phyloP scores from a whole-genome alignment of 2,113 vertebrate genomes.

The Channa maculata region DNA sequence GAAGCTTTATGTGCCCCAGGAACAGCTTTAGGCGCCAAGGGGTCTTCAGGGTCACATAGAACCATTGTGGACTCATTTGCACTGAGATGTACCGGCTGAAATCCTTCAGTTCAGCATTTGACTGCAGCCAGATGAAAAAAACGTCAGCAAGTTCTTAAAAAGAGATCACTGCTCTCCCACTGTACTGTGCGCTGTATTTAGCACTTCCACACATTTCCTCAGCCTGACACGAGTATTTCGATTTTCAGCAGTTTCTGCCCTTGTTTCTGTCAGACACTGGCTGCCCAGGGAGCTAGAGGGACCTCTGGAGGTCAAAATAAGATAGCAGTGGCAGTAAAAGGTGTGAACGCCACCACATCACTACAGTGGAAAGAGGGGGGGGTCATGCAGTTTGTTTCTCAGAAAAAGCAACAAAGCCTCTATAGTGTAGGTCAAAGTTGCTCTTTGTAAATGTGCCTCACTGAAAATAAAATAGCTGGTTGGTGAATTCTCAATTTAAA shows the following conservation, averaged over 20 bases:
- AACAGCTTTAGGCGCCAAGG: neutral
- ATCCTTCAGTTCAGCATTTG: neutral
- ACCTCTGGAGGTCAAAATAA: conserved; percentile 77
- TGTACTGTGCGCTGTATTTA: no score
- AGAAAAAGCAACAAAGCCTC: neutral
- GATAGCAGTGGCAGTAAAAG: neutral
- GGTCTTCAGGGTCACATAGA: neutral
- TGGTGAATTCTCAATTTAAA: conserved; percentile 6
- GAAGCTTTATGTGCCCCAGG: neutral
- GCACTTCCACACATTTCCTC: neutral
- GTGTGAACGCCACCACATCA: neutral
- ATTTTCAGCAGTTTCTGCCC: no score
- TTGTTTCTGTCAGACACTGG: conserved; percentile 25
- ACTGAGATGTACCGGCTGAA: neutral
- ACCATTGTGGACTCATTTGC: no score
- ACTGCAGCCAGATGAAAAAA: no score
- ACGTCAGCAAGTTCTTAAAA: no score
- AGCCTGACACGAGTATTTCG: neutral
- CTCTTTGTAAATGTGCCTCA: neutral
- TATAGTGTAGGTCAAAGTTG: neutral
- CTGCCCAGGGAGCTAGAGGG: conserved; percentile 69
- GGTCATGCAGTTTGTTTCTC: no score
- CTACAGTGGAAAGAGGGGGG: neutral
- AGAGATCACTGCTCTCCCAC: no score
- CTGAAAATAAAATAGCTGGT: neutral